Evolutionary conservation across 2,797 vertebrate species (phyloP).

Genomic region (Fringilla coelebs): DNA sequence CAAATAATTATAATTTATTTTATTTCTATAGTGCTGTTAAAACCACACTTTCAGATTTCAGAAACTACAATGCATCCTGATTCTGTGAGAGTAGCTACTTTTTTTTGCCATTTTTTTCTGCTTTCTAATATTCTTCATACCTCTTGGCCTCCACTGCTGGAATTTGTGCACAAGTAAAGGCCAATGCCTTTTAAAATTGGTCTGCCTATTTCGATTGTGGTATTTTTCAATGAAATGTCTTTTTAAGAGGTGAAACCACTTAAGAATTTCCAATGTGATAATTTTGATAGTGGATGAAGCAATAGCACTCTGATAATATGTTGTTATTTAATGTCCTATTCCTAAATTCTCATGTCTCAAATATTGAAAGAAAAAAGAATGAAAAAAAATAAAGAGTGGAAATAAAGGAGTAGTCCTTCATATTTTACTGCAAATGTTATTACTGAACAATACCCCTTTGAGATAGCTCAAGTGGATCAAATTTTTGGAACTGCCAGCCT

Average conservation of each 20-base stretch:
- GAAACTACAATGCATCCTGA: background rate
- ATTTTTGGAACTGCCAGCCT: background rate
- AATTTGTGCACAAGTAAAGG: background rate
- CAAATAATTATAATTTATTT: background rate
- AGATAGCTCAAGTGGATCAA: background rate
- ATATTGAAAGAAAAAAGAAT: background rate
- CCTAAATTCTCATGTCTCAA: background rate
- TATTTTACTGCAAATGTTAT: background rate
- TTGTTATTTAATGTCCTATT: background rate
- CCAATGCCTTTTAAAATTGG: background rate
- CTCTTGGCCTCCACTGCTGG: background rate
- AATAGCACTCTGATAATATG: background rate
- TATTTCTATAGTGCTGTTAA: background rate
- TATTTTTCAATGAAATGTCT: background rate
- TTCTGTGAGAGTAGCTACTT: background rate
- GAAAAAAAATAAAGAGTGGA: background rate
- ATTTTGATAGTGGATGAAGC: background rate
- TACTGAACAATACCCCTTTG: background rate
- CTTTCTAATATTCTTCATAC: background rate
- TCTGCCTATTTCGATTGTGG: background rate
- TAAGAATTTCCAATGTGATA: background rate
- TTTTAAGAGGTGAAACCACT: rapidly evolving
- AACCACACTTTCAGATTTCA: background rate
- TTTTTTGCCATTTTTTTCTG: background rate
- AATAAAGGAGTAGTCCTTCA: background rate